These are phyloP conservation scores for Marasmarcha lunaedactyla DNA, from an alignment of 2,888 invertebrate genomes.

Conservation along the genomic window DNA sequence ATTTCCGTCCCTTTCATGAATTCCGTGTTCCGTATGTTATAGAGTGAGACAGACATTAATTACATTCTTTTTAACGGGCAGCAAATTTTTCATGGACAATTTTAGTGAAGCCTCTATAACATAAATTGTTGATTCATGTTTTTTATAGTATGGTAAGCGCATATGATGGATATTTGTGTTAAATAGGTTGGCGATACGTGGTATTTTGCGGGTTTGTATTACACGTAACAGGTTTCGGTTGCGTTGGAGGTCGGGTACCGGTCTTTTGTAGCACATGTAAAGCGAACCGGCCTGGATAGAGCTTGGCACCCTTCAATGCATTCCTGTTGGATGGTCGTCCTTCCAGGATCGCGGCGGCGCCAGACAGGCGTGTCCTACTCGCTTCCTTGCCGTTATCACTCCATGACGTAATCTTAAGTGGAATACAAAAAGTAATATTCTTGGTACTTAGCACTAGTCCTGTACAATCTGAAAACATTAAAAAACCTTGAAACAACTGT, in stretches of 20 bases:
- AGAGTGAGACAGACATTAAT: conserved; percentile 48
- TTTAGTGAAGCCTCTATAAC: conserved; percentile 30
- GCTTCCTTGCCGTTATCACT: conserved; percentile 44
- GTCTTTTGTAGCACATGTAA: conserved; percentile 57
- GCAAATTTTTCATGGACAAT: conserved; percentile 15
- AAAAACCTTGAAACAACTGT: background rate
- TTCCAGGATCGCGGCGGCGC: conserved; percentile 54
- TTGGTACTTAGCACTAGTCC: too few relatives aligned
- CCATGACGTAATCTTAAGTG: conserved; percentile 52
- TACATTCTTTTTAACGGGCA: conserved; percentile 27
- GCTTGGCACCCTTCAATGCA: conserved; percentile 41
- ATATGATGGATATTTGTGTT: conserved; percentile 2
- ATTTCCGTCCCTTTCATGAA: conserved; percentile 50
- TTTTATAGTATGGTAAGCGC: conserved; percentile 2
- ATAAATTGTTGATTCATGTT: conserved; percentile 22
- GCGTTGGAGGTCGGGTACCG: conserved; percentile 63
- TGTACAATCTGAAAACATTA: too few relatives aligned
- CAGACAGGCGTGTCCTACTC: conserved; percentile 59
- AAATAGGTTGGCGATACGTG: conserved; percentile 19
- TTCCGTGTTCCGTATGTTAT: conserved; percentile 16
- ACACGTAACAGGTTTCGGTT: conserved; percentile 63
- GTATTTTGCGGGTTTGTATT: conserved; percentile 39
- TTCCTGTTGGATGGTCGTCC: conserved; percentile 35
- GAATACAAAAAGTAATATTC: too few relatives aligned
- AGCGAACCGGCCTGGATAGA: conserved; percentile 42